phyloP scores from a whole-genome alignment of 2,888 invertebrate genomes.

The Cerastoderma edule region DNA sequence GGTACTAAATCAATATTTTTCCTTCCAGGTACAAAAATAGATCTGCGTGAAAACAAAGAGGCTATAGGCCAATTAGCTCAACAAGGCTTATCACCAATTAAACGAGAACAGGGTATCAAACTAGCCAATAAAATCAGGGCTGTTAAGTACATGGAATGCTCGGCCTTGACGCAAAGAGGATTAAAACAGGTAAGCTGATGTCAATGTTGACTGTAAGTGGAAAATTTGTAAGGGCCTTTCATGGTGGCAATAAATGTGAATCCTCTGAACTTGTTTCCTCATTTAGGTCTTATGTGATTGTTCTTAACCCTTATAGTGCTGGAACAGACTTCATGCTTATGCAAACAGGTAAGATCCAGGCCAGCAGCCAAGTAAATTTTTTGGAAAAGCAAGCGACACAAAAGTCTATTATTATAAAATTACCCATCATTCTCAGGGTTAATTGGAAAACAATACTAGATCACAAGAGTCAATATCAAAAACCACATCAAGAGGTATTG shows the following conservation, averaged over 20 bases:
- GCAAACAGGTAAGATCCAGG: too few relatives aligned
- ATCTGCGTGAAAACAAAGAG: conserved; percentile 98
- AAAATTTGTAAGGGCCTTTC: not conserved
- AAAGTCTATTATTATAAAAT: too few relatives aligned
- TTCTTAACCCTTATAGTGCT: too few relatives aligned
- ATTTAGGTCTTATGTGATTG: too few relatives aligned
- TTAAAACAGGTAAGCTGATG: conserved; percentile 90
- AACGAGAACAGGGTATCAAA: conserved; percentile 98
- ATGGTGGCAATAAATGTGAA: not conserved
- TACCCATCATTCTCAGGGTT: too few relatives aligned
- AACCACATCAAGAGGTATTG: too few relatives aligned
- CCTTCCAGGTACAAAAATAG: conserved; percentile 96
- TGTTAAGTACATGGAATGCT: conserved; percentile 99
- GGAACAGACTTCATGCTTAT: too few relatives aligned
- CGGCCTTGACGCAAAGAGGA: conserved; percentile 98
- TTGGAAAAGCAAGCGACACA: too few relatives aligned
- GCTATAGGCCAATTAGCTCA: conserved; percentile 95
- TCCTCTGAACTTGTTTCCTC: too few relatives aligned
- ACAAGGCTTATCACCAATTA: conserved; percentile 97
- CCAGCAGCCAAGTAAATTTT: too few relatives aligned
- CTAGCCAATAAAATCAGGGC: conserved; percentile 99
- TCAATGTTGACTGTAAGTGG: not conserved
- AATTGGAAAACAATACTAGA: too few relatives aligned
- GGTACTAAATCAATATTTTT: not conserved
- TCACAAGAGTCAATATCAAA: too few relatives aligned